Percentiles rank a stretch among this genome's conserved stretches.
Evolutionary conservation across 2,113 vertebrate species (phyloP).

Genomic region (Procavia capensis): DNA sequence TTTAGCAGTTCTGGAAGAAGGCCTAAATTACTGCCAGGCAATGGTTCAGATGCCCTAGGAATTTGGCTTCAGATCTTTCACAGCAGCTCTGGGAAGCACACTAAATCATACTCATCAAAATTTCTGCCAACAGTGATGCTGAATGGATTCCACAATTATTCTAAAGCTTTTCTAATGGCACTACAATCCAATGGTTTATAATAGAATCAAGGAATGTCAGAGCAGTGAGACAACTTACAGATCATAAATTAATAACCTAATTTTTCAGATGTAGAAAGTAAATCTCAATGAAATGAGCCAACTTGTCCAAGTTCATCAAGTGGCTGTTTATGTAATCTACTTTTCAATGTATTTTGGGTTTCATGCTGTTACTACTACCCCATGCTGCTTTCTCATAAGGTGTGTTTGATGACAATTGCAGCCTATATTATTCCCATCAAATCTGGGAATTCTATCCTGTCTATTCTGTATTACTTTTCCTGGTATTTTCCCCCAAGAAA

Average conservation of each 20-base stretch:
- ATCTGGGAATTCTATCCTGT: background rate
- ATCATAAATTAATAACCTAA: background rate
- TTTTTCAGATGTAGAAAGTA: background rate
- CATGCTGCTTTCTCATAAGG: background rate
- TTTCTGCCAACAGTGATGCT: constrained; percentile 52
- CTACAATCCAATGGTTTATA: background rate
- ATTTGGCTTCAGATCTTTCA: constrained; percentile 46
- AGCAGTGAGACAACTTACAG: background rate
- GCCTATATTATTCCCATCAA: background rate
- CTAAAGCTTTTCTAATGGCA: constrained; percentile 3
- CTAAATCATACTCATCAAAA: constrained; percentile 56
- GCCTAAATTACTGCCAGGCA: constrained; percentile 52
- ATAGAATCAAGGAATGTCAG: background rate
- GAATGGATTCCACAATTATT: background rate
- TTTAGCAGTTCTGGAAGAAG: constrained; percentile 70
- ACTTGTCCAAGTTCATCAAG: background rate
- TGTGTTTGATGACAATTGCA: background rate
- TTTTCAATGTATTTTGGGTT: background rate
- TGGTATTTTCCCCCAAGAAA: background rate
- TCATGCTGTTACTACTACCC: background rate
- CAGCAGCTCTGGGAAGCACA: constrained; percentile 28
- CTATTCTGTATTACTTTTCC: background rate
- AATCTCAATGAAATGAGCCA: background rate
- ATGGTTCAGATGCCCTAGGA: constrained; percentile 63
- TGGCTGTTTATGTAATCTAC: background rate